Percentiles rank a stretch among this genome's conserved stretches.
phyloP scores from a whole-genome alignment of 2,888 invertebrate species.

The Merodon equestris region DNA sequence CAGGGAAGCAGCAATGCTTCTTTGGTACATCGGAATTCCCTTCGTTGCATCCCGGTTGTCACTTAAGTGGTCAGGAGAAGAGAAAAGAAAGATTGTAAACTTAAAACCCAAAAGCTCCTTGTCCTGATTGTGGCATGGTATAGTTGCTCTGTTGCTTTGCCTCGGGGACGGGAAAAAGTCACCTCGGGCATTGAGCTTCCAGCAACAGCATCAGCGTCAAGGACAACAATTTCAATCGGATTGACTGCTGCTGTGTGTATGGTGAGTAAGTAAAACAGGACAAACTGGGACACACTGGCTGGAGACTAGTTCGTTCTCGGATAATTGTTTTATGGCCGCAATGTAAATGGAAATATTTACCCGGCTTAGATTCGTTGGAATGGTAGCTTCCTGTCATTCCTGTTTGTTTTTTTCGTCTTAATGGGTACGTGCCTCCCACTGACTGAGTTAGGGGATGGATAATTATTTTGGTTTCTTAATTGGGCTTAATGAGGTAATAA shows the following conservation, averaged over 20 bases:
- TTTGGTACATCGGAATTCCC: too few relatives aligned
- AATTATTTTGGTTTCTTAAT: constrained; percentile 48
- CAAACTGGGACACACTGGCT: constrained; percentile 28
- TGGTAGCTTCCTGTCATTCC: neutral
- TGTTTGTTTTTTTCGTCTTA: too few relatives aligned
- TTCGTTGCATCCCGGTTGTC: too few relatives aligned
- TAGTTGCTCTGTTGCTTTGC: too few relatives aligned
- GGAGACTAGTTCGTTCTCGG: constrained; percentile 25
- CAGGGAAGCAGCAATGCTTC: too few relatives aligned
- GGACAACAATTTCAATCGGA: constrained; percentile 2
- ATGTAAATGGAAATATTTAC: constrained; percentile 59
- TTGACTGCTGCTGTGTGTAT: constrained; percentile 1
- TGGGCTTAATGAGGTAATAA: constrained; percentile 40
- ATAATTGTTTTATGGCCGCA: constrained; percentile 61
- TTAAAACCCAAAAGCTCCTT: too few relatives aligned
- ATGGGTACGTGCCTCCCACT: too few relatives aligned
- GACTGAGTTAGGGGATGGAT: constrained; percentile 26
- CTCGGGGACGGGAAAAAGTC: too few relatives aligned
- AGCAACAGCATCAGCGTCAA: neutral
- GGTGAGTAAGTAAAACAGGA: constrained; percentile 11
- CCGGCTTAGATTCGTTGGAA: constrained; percentile 22
- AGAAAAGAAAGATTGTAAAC: too few relatives aligned
- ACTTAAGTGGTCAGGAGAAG: too few relatives aligned
- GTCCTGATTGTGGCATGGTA: too few relatives aligned
- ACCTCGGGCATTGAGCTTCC: too few relatives aligned